These are phyloP conservation scores for Endomychus coccineus DNA, from an alignment of 2,888 invertebrate species.

Conservation along the genomic window DNA sequence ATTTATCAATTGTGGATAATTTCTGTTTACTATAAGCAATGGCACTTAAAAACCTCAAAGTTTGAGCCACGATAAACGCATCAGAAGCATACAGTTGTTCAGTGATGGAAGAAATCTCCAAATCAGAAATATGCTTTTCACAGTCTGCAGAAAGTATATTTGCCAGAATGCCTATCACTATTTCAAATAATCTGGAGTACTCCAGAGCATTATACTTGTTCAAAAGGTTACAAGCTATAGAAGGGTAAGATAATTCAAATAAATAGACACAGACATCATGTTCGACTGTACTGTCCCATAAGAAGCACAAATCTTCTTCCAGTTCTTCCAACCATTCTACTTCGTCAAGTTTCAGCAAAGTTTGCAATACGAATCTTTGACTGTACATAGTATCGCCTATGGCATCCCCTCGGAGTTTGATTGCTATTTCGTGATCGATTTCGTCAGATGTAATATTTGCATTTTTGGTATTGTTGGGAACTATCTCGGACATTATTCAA, in stretches of 20 bases:
- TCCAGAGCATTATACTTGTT: conserved; percentile 44
- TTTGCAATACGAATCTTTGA: conserved; percentile 63
- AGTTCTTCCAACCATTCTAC: conserved; percentile 53
- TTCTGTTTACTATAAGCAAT: not conserved
- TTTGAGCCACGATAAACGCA: conserved; percentile 63
- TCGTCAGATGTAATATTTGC: too few relatives aligned
- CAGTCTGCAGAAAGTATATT: conserved; percentile 67
- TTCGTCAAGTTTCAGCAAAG: conserved; percentile 56
- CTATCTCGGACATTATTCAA: too few relatives aligned
- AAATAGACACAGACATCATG: conserved; percentile 66
- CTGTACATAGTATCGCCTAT: conserved; percentile 77
- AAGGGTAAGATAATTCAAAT: conserved; percentile 58
- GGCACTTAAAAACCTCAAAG: conserved; percentile 57
- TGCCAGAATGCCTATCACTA: conserved; percentile 74
- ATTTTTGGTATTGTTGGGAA: too few relatives aligned
- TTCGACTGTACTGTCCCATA: conserved; percentile 83
- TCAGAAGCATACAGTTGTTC: conserved; percentile 57
- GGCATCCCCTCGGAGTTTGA: conserved; percentile 61
- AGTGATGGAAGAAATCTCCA: conserved; percentile 50
- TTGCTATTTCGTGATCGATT: conserved; percentile 40
- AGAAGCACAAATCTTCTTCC: conserved; percentile 65
- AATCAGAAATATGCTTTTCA: conserved; percentile 49
- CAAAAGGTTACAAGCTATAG: conserved; percentile 52
- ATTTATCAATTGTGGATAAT: conserved; percentile 37
- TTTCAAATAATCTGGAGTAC: conserved; percentile 64